These are phyloP conservation scores for Ischnus inquisitorius DNA, from an alignment of 2,888 invertebrate genomes.

Conservation along the genomic window DNA sequence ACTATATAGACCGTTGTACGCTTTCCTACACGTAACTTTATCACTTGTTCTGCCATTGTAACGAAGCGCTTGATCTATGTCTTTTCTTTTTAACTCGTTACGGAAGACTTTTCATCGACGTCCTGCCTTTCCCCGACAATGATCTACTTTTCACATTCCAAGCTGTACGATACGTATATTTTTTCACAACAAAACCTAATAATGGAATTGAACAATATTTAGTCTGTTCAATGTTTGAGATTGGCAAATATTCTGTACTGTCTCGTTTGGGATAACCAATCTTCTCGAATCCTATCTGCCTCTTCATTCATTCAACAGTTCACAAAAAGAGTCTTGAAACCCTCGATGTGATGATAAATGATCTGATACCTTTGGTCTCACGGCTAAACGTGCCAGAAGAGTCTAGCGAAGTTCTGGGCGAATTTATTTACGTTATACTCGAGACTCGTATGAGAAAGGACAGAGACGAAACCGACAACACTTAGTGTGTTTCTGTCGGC, in stretches of 20 bases:
- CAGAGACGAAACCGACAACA: conserved; percentile 35
- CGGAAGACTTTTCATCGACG: conserved; percentile 12
- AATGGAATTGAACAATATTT: background rate
- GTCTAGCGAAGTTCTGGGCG: conserved; percentile 9
- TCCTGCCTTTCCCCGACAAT: conserved; percentile 4
- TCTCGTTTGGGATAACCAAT: conserved; percentile 30
- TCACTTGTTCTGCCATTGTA: conserved; percentile 51
- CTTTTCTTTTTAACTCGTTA: conserved; percentile 28
- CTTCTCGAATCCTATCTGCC: conserved; percentile 1
- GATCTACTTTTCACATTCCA: background rate
- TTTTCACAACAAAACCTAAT: background rate
- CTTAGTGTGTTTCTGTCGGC: conserved; percentile 74
- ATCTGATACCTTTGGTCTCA: conserved; percentile 57
- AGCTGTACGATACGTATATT: background rate
- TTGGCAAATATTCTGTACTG: background rate
- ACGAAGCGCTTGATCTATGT: conserved; percentile 31
- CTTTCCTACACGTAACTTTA: conserved; percentile 41
- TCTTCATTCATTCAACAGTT: conserved; percentile 31
- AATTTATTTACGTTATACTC: conserved; percentile 36
- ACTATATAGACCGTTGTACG: conserved; percentile 44
- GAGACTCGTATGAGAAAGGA: conserved; percentile 8
- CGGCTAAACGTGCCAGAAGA: conserved; percentile 39
- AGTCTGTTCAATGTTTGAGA: background rate
- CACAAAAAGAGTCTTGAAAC: conserved; percentile 7
- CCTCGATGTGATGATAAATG: conserved; percentile 61